Evolutionary conservation across 2,888 invertebrate genomes (phyloP).

Genomic region (Drosophila emarginata): DNA sequence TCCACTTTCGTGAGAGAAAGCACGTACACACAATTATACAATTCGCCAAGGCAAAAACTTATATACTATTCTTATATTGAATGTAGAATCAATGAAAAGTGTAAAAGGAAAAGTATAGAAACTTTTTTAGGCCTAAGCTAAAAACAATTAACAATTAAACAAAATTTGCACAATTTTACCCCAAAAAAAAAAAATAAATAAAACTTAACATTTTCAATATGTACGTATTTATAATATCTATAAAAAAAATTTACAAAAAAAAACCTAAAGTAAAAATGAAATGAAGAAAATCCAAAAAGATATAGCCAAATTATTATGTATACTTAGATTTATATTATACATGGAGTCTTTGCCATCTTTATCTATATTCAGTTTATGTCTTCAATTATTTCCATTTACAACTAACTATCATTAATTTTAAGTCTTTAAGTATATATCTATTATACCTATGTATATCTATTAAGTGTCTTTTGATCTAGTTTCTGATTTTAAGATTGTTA

Average conservation of each 20-base stretch:
- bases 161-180: slow-evolving; percentile 71
- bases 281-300: slow-evolving; percentile 6
- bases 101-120: slow-evolving; percentile 28
- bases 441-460: slow-evolving; percentile 7
- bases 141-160: slow-evolving; percentile 36
- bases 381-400: slow-evolving; percentile 10
- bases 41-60: neutral
- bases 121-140: slow-evolving; percentile 51
- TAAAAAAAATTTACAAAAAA: slow-evolving; percentile 49
- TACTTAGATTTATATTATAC: neutral
- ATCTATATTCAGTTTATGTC: slow-evolving; percentile 11
- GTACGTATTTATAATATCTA: slow-evolving; percentile 53
- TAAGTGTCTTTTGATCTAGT: slow-evolving; percentile 35
- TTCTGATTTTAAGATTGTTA: slow-evolving; percentile 34
- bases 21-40: neutral
- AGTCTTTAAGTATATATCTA: slow-evolving; percentile 31
- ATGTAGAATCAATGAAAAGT: slow-evolving; percentile 34
- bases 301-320: slow-evolving; percentile 46
- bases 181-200: slow-evolving; percentile 25
- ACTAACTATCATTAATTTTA: slow-evolving; percentile 19
- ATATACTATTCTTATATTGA: slow-evolving; percentile 22
- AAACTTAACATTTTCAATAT: slow-evolving; percentile 63
- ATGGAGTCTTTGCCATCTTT: slow-evolving; percentile 5
- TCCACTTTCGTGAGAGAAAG: neutral
- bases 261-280: neutral